phyloP scores from a whole-genome alignment of 2,113 vertebrate species.

The Raja brachyura region DNA sequence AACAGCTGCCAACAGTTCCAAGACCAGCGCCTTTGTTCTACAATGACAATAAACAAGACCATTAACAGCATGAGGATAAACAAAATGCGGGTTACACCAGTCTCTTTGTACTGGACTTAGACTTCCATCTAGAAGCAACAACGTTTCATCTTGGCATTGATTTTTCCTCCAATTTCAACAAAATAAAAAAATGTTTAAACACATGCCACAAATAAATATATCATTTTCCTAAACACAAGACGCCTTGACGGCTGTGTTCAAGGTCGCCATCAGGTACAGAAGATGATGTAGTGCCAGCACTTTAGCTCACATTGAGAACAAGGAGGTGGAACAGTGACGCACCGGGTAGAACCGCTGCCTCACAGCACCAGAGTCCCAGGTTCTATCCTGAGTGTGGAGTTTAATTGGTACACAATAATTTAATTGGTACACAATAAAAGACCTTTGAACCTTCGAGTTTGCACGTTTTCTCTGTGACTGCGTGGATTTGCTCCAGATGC shows the following conservation, averaged over 20 bases:
- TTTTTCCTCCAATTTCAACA: neutral
- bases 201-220: neutral
- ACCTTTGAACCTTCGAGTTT: no score
- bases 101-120: neutral
- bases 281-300: neutral
- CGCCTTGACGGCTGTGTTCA: neutral
- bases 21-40: conserved; percentile 92
- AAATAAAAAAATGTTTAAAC: neutral
- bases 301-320: no score
- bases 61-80: conserved; percentile 37
- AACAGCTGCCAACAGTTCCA: conserved; percentile 85
- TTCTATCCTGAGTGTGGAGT: no score
- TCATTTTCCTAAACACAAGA: neutral
- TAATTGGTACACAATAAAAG: no score
- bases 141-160: neutral
- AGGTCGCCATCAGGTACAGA: neutral
- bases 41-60: conserved; percentile 40
- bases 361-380: no score
- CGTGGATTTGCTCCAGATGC: no score
- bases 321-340: no score
- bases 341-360: no score
- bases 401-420: no score
- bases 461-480: no score
- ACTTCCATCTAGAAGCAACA: neutral
- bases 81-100: conserved; percentile 12